Percentiles rank a stretch among this genome's conserved stretches.
These are phyloP conservation scores for Hyalella azteca DNA, from an alignment of 2,888 invertebrate species.

Conservation along the genomic window DNA sequence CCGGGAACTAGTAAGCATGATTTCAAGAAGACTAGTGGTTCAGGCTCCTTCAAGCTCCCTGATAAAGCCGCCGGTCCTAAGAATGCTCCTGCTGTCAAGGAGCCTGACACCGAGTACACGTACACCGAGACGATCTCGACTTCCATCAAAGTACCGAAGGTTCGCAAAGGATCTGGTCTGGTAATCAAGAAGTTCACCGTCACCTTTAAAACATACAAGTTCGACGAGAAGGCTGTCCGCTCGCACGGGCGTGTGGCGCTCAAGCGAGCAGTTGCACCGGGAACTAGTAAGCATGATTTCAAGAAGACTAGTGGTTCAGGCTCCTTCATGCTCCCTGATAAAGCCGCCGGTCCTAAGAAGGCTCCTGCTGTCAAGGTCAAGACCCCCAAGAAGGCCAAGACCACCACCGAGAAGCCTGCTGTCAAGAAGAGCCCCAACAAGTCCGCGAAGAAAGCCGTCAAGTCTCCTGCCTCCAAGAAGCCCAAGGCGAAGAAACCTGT, in stretches of 20 bases:
- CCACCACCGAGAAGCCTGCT: constrained; percentile 40
- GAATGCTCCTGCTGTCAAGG: constrained; percentile 54
- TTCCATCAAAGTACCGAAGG: constrained; percentile 35
- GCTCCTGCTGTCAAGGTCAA: constrained; percentile 35
- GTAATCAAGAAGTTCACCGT: constrained; percentile 43
- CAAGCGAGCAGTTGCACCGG: constrained; percentile 26
- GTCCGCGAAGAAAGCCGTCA: constrained; percentile 13
- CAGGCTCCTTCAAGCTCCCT: too few relatives aligned
- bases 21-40: too few relatives aligned
- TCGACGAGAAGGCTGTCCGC: constrained; percentile 34
- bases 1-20: too few relatives aligned
- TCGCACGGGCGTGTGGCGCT: constrained; percentile 26
- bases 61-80: too few relatives aligned
- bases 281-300: constrained; percentile 36
- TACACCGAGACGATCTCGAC: constrained; percentile 38
- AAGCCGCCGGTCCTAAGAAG: constrained; percentile 35
- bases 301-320: constrained; percentile 51
- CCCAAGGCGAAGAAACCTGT: constrained; percentile 42
- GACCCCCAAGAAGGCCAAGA: constrained; percentile 43
- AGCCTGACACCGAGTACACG: constrained; percentile 39
- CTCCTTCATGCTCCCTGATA: constrained; percentile 47
- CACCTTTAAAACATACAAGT: constrained; percentile 37
- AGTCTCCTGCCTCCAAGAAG: constrained; percentile 47
- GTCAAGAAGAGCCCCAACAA: constrained; percentile 42
- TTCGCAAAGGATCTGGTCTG: constrained; percentile 37